Evolutionary conservation across 2,888 invertebrate genomes (phyloP).

Genomic region (Perizoma flavofasciatum): DNA sequence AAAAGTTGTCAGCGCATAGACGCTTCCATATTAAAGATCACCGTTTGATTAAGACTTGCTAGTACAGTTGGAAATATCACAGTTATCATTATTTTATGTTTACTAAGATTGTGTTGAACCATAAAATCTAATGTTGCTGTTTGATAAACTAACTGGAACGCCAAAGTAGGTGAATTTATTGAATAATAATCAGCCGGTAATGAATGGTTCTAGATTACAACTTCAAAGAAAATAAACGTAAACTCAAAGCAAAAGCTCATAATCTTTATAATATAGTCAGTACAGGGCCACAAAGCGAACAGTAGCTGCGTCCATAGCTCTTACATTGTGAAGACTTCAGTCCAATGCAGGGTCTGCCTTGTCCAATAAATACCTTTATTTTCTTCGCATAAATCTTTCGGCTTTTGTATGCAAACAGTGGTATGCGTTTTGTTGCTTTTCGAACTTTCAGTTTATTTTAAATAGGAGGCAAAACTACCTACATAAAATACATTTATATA

Average conservation of each 20-base stretch:
- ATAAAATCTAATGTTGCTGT: not conserved
- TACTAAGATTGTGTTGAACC: not conserved
- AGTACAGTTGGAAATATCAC: conserved; percentile 25
- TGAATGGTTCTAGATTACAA: conserved; percentile 7
- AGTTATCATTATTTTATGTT: conserved; percentile 6
- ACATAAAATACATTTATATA: not conserved
- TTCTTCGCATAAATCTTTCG: conserved; percentile 43
- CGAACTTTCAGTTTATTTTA: conserved; percentile 11
- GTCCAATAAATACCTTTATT: conserved; percentile 63
- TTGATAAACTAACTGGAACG: not conserved
- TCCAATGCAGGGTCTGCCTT: conserved; percentile 32
- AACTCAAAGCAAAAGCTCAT: conserved; percentile 20
- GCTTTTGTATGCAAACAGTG: conserved; percentile 67
- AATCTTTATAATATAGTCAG: conserved; percentile 22
- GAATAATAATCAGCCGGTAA: not conserved
- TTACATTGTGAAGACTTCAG: conserved; percentile 31
- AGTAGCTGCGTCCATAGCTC: conserved; percentile 36
- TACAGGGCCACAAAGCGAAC: conserved; percentile 25
- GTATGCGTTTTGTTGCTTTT: conserved; percentile 48
- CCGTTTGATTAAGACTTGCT: conserved; percentile 16
- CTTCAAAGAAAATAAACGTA: conserved; percentile 9
- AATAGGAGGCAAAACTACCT: conserved; percentile 4
- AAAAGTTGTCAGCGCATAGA: conserved; percentile 41
- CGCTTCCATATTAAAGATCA: conserved; percentile 32
- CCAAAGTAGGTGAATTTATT: not conserved